These are phyloP conservation scores for Argyresthia goedartella DNA, from an alignment of 2,888 invertebrate genomes.

Conservation along the genomic window DNA sequence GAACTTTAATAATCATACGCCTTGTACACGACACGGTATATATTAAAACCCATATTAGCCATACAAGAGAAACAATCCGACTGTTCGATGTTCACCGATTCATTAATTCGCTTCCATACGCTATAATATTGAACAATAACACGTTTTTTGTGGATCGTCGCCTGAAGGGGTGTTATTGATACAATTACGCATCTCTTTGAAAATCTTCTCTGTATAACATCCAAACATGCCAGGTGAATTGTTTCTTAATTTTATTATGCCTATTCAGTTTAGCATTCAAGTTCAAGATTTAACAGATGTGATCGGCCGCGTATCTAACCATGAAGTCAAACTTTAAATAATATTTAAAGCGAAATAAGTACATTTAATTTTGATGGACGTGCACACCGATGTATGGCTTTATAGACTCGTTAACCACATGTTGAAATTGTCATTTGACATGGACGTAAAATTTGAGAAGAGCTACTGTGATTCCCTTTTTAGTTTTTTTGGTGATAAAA, in stretches of 20 bases:
- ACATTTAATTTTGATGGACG: conserved; percentile 4
- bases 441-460: conserved; percentile 36
- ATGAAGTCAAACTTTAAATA: neutral
- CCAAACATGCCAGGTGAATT: conserved; percentile 11
- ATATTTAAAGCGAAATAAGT: neutral
- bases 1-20: conserved; percentile 3
- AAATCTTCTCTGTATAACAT: conserved; percentile 18
- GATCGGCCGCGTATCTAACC: too few species aligned
- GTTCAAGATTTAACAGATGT: too few species aligned
- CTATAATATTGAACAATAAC: conserved; percentile 4
- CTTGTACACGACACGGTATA: too few species aligned
- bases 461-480: conserved; percentile 28
- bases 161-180: conserved; percentile 29
- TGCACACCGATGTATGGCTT: conserved; percentile 5
- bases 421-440: conserved; percentile 33
- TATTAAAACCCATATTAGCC: too few species aligned
- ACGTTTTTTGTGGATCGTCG: neutral
- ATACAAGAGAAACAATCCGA: neutral
- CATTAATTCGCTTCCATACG: neutral
- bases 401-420: conserved; percentile 13
- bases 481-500: conserved; percentile 31
- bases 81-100: neutral
- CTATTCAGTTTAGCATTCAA: neutral
- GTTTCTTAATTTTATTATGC: conserved; percentile 12
- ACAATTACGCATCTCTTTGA: conserved; percentile 15